phyloP scores from a whole-genome alignment of 2,797 vertebrate genomes.

The Sebastes goodei region DNA sequence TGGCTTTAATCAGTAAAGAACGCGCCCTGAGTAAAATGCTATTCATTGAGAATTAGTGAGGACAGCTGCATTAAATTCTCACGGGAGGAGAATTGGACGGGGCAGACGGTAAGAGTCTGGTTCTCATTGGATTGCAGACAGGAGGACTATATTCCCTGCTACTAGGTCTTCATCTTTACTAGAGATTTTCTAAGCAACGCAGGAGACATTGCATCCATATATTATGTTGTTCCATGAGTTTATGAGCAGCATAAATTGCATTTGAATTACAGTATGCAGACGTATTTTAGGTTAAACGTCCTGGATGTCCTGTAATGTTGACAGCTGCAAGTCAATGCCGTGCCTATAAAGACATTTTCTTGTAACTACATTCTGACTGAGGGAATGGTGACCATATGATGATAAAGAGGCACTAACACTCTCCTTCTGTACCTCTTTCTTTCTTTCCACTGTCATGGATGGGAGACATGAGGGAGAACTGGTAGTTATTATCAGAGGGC shows the following conservation, averaged over 20 bases:
- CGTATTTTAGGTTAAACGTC: neutral
- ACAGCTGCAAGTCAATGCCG: neutral
- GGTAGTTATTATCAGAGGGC: slow-evolving; percentile 61
- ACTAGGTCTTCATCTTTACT: neutral
- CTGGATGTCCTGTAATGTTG: no score
- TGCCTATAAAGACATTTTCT: neutral
- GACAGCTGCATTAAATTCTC: slow-evolving; percentile 29
- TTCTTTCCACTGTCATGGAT: slow-evolving; percentile 12
- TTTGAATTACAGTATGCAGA: neutral
- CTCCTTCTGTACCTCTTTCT: slow-evolving; percentile 30
- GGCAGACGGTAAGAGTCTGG: neutral
- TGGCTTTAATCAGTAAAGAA: slow-evolving; percentile 9
- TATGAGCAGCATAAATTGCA: neutral
- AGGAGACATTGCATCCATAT: neutral
- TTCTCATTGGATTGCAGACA: slow-evolving; percentile 11
- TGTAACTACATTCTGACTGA: slow-evolving; percentile 33
- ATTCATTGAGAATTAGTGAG: slow-evolving; percentile 24
- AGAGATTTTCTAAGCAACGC: neutral
- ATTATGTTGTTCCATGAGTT: neutral
- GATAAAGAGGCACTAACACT: slow-evolving; percentile 26
- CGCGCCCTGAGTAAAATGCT: slow-evolving; percentile 9
- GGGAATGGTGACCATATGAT: slow-evolving; percentile 38
- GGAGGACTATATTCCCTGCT: neutral
- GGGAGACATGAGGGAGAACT: slow-evolving; percentile 32
- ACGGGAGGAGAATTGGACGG: slow-evolving; percentile 5